These are phyloP conservation scores for Chrysotoxum bicinctum DNA, from an alignment of 2,888 invertebrate species.

Conservation along the genomic window DNA sequence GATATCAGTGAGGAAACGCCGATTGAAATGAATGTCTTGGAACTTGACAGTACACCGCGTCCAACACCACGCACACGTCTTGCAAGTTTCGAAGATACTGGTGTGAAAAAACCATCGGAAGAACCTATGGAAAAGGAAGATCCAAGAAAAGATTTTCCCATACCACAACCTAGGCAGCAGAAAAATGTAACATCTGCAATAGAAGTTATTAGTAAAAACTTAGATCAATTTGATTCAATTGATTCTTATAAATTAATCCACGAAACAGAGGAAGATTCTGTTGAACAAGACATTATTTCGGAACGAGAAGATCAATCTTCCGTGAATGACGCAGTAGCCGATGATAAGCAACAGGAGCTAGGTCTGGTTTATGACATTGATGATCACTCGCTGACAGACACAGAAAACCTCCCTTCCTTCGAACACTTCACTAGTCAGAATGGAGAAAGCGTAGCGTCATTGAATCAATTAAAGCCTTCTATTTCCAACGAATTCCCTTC, in stretches of 20 bases:
- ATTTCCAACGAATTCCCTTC: not conserved
- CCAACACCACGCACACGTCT: conserved; percentile 82
- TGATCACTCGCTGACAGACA: not conserved
- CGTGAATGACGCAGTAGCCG: not conserved
- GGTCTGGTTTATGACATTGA: not conserved
- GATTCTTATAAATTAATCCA: not conserved
- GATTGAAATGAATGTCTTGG: conserved; percentile 72
- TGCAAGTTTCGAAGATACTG: conserved; percentile 65
- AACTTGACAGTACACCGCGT: conserved; percentile 78
- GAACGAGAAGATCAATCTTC: not conserved
- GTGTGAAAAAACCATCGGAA: not conserved
- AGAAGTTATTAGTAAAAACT: not conserved
- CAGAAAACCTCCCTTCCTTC: not conserved
- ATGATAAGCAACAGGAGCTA: not conserved
- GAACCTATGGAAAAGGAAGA: not conserved
- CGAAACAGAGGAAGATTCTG: not conserved
- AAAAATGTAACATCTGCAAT: not conserved
- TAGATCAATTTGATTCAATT: not conserved
- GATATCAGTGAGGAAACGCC: conserved; percentile 30
- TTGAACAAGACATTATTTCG: not conserved
- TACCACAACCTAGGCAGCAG: not conserved
- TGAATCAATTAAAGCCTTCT: not conserved
- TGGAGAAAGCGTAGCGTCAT: not conserved
- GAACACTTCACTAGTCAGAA: not conserved
- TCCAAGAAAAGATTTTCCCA: not conserved